phyloP scores from a whole-genome alignment of 2,797 vertebrate species.

The Sus cebifrons region DNA sequence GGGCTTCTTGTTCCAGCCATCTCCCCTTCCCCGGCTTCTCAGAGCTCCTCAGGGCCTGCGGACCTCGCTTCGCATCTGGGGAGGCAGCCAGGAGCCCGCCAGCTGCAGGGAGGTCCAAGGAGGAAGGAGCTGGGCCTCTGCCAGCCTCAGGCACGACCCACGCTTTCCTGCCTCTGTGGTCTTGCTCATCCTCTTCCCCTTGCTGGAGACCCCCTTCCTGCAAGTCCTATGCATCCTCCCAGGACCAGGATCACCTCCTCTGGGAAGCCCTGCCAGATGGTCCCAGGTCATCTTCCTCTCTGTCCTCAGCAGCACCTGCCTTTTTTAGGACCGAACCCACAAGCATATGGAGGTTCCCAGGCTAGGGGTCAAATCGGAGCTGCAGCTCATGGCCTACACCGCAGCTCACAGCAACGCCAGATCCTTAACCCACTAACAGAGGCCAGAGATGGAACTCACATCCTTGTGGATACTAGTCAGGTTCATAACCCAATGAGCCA shows the following conservation, averaged over 20 bases:
- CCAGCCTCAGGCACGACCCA: background rate
- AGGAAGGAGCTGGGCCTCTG: background rate
- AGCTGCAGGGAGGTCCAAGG: background rate
- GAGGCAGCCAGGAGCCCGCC: background rate
- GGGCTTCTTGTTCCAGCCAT: conserved; percentile 43
- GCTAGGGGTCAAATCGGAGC: too few species aligned
- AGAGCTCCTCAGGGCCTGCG: background rate
- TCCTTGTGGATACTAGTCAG: too few species aligned
- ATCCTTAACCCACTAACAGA: too few species aligned
- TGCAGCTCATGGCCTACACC: too few species aligned
- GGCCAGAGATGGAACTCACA: too few species aligned
- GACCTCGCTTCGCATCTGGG: background rate
- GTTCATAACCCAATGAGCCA: too few species aligned
- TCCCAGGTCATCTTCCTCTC: background rate
- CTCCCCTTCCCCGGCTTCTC: background rate
- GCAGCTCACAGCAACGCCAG: too few species aligned
- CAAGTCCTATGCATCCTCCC: background rate
- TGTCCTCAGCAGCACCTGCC: background rate
- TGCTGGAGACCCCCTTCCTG: background rate
- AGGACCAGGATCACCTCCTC: background rate
- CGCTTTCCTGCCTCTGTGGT: background rate
- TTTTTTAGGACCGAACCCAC: background rate
- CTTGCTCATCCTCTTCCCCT: background rate
- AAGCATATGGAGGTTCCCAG: too few species aligned
- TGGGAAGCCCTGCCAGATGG: background rate